These are phyloP conservation scores for Melanostoma mellinum DNA, from an alignment of 2,888 invertebrate species.

Conservation along the genomic window DNA sequence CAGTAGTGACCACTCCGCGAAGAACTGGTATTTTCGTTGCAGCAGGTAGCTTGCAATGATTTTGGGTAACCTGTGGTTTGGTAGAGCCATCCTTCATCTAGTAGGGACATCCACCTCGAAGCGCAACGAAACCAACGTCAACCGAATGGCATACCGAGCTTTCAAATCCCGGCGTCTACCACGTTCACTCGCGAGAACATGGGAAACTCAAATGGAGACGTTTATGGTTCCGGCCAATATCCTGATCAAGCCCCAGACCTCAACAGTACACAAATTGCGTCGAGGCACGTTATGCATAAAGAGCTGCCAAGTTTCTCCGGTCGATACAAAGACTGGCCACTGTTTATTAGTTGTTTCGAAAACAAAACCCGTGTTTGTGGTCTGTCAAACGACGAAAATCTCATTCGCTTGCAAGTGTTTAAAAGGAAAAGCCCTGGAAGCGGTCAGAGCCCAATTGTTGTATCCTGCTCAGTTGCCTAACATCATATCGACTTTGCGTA, in stretches of 20 bases:
- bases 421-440: constrained; percentile 41
- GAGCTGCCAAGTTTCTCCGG: constrained; percentile 63
- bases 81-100: no score
- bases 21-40: no score
- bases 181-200: not conserved
- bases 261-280: constrained; percentile 34
- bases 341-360: constrained; percentile 59
- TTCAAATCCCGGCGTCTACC: not conserved
- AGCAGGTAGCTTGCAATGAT: no score
- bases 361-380: constrained; percentile 56
- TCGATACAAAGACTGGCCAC: constrained; percentile 54
- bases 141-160: not conserved
- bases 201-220: not conserved
- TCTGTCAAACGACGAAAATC: constrained; percentile 32
- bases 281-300: constrained; percentile 56
- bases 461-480: constrained; percentile 39
- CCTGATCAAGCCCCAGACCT: not conserved
- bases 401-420: constrained; percentile 26
- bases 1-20: no score
- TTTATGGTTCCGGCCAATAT: not conserved
- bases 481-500: constrained; percentile 44
- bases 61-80: no score
- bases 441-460: constrained; percentile 43
- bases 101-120: no score
- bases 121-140: not conserved